Conservation (phyloP, 2,888 invertebrate species). For the Cotesia congregata region DNA sequence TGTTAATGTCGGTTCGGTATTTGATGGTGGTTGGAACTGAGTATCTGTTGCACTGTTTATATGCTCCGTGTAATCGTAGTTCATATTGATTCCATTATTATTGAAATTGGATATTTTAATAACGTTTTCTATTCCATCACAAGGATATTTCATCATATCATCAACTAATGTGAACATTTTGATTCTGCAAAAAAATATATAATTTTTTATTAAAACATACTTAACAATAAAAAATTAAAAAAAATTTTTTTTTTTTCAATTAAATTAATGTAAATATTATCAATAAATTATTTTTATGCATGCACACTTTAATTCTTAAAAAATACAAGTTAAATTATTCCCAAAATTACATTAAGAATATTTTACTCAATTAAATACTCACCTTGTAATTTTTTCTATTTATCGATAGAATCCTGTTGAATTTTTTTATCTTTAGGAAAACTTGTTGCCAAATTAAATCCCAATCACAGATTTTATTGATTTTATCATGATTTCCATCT, state of each 20-base stretch:
- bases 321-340: too few species aligned
- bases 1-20: background rate
- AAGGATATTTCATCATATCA: background rate
- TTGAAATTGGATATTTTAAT: background rate
- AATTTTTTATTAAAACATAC: too few species aligned
- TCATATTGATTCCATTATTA: background rate
- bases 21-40: background rate
- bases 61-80: background rate
- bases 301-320: too few species aligned
- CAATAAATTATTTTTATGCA: too few species aligned
- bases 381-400: too few species aligned
- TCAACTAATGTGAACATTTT: background rate
- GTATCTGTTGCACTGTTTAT: background rate
- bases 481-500: background rate
- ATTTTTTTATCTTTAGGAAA: too few species aligned
- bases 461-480: background rate
- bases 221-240: too few species aligned
- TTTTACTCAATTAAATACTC: too few species aligned
- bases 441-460: background rate
- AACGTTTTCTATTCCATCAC: background rate
- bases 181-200: background rate
- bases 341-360: too few species aligned
- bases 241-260: too few species aligned
- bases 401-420: too few species aligned
- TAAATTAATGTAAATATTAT: too few species aligned